Percentiles rank a stretch among this genome's conserved stretches.
phyloP scores from a whole-genome alignment of 2,888 invertebrate species.

The Iselma pallidipennis region DNA sequence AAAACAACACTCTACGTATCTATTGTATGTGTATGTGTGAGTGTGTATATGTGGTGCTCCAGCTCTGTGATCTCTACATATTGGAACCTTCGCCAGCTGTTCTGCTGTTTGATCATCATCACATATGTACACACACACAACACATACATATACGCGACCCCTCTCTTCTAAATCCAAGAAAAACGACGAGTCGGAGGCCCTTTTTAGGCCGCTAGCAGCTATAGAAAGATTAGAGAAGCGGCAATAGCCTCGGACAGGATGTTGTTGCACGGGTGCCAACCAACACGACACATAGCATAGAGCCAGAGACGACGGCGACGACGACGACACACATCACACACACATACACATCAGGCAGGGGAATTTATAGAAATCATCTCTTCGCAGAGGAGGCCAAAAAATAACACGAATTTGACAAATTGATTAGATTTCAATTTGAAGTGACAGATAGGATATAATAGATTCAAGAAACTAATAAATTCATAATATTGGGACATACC shows the following conservation, averaged over 20 bases:
- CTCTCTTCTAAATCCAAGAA: neutral
- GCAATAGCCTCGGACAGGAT: neutral
- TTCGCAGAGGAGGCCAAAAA: neutral
- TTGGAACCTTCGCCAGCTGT: neutral
- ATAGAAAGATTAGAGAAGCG: neutral
- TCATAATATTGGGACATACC: no score
- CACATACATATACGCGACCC: neutral
- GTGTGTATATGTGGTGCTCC: no score
- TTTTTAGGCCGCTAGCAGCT: neutral
- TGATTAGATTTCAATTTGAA: no score
- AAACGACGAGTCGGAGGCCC: neutral
- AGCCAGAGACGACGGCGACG: no score
- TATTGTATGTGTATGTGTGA: no score
- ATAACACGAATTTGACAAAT: no score
- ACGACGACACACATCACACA: neutral
- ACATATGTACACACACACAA: no score
- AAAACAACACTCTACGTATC: neutral
- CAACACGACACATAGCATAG: neutral
- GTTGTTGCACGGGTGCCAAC: neutral
- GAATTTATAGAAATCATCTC: neutral
- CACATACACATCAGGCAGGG: no score
- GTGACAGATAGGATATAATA: no score
- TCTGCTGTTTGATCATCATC: neutral
- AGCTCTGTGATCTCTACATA: neutral
- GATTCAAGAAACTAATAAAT: no score